These are phyloP conservation scores for Mythimna vitellina DNA, from an alignment of 2,888 invertebrate species.

Conservation along the genomic window DNA sequence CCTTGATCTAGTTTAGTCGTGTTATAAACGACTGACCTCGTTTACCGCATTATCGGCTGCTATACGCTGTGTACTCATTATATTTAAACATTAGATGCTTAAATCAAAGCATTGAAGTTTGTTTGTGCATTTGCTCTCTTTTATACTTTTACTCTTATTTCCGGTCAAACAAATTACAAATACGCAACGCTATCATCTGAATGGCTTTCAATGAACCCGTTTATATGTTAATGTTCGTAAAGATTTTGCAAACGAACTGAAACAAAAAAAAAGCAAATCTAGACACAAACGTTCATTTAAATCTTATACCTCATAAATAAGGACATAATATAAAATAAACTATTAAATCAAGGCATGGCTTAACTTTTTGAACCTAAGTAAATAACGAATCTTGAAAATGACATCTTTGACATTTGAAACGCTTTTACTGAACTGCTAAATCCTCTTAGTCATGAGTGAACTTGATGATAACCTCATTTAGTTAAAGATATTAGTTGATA, in stretches of 20 bases:
- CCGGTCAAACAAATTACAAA: neutral
- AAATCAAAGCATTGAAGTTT: slow-evolving; percentile 65
- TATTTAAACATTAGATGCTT: slow-evolving; percentile 77
- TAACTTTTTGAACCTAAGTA: neutral
- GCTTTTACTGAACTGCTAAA: slow-evolving; percentile 2
- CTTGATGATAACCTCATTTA: slow-evolving; percentile 34
- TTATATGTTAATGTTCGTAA: slow-evolving; percentile 10
- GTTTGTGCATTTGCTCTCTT: slow-evolving; percentile 8
- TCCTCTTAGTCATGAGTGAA: slow-evolving; percentile 1
- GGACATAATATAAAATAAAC: neutral
- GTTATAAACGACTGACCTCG: slow-evolving; percentile 89
- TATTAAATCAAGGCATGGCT: neutral
- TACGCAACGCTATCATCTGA: slow-evolving; percentile 4
- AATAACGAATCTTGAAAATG: neutral
- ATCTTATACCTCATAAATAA: neutral
- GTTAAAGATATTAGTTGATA: slow-evolving; percentile 34
- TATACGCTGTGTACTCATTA: slow-evolving; percentile 82
- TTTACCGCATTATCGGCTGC: slow-evolving; percentile 87
- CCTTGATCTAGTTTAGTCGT: slow-evolving; percentile 89
- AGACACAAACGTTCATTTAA: neutral
- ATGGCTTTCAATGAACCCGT: slow-evolving; percentile 7
- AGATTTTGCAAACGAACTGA: slow-evolving; percentile 4
- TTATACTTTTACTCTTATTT: neutral
- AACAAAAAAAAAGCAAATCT: neutral
- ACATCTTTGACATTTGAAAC: slow-evolving; percentile 1